Conservation (phyloP, 2,797 vertebrate genomes). For the Moxostoma hubbsi region DNA sequence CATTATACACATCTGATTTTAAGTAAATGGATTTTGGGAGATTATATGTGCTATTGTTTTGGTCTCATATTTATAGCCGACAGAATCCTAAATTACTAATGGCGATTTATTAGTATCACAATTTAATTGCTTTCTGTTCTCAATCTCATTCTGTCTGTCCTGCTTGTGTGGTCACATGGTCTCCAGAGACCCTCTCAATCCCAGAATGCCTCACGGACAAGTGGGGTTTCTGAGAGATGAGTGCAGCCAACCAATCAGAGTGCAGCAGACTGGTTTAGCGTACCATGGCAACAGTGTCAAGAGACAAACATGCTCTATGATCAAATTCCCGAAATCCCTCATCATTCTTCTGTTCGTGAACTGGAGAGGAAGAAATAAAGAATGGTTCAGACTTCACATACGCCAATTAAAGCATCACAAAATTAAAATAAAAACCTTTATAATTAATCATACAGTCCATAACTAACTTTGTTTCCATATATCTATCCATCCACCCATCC, state of each 20-base stretch:
- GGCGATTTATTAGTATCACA: not conserved
- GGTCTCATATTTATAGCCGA: not conserved
- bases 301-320: conserved; percentile 46
- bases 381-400: not conserved
- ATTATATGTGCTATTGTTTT: not conserved
- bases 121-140: conserved; percentile 2
- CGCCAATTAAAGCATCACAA: not conserved
- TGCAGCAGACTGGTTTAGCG: conserved; percentile 55
- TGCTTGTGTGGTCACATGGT: conserved; percentile 34
- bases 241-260: conserved; percentile 57
- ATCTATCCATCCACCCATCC: too few species aligned
- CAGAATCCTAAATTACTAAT: not conserved
- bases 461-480: too few species aligned
- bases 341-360: conserved; percentile 14
- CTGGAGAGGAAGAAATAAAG: not conserved
- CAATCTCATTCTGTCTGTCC: conserved; percentile 8
- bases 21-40: too few species aligned
- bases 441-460: too few species aligned
- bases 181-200: conserved; percentile 52
- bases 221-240: conserved; percentile 47
- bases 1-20: too few species aligned
- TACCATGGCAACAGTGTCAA: conserved; percentile 60
- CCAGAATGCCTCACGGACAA: conserved; percentile 56
- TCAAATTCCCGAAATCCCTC: conserved; percentile 29
- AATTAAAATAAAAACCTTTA: too few species aligned